These are phyloP conservation scores for Drosophila ogumai DNA, from an alignment of 1,140 invertebrate genomes.

Conservation along the genomic window DNA sequence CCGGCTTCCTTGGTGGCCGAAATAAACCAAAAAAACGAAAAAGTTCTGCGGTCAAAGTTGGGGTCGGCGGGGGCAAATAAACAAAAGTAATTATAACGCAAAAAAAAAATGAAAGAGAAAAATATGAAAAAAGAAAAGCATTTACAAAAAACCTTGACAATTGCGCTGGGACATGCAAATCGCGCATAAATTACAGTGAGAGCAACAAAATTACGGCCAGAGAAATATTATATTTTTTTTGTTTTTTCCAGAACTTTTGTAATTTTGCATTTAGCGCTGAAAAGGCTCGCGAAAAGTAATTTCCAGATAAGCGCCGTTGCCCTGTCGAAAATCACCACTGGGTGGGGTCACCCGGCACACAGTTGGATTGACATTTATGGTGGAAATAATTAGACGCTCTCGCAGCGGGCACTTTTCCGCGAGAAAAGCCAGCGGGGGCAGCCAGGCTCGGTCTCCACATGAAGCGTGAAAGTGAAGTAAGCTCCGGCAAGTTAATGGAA, in stretches of 20 bases:
- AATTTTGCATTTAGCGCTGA: conserved; percentile 69
- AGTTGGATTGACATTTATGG: conserved; percentile 74
- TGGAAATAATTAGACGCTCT: conserved; percentile 74
- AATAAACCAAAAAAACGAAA: conserved; percentile 22
- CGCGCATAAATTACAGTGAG: conserved; percentile 73
- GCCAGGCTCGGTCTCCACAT: conserved; percentile 15
- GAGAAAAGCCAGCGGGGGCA: background rate
- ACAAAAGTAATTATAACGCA: conserved; percentile 72
- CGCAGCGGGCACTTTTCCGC: conserved; percentile 30
- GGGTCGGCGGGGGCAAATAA: conserved; percentile 12
- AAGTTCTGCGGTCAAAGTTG: conserved; percentile 48
- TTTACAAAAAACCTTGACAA: conserved; percentile 78
- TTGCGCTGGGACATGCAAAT: conserved; percentile 78
- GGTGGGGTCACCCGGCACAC: conserved; percentile 34
- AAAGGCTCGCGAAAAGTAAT: conserved; percentile 61
- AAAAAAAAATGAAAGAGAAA: conserved; percentile 15
- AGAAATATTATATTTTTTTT: conserved; percentile 27
- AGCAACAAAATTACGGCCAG: conserved; percentile 16
- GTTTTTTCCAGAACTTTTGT: conserved; percentile 35
- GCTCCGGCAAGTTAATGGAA: conserved; percentile 50
- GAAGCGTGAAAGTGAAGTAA: conserved; percentile 56
- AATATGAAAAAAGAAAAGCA: conserved; percentile 19
- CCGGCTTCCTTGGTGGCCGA: conserved; percentile 24
- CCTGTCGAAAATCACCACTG: conserved; percentile 14
- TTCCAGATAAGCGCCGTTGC: conserved; percentile 61